Evolutionary conservation across 2,113 vertebrate species (phyloP).

Genomic region (Ctenomys sociabilis): DNA sequence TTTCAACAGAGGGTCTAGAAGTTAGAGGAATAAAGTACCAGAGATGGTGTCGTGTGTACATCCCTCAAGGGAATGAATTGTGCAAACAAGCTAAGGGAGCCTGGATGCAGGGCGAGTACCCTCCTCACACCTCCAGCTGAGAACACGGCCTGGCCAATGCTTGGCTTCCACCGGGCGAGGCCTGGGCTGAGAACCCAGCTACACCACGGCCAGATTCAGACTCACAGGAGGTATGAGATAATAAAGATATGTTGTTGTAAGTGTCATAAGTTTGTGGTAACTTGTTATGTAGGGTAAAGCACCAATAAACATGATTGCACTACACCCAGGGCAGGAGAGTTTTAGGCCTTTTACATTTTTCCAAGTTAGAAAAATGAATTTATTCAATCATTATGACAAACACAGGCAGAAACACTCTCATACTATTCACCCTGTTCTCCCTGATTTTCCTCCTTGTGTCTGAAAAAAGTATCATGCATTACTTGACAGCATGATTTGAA

Average conservation of each 20-base stretch:
- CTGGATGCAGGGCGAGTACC: background rate
- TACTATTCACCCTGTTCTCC: background rate
- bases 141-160: background rate
- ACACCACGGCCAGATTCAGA: background rate
- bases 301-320: background rate
- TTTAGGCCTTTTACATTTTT: background rate
- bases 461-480: background rate
- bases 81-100: background rate
- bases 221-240: background rate
- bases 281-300: background rate
- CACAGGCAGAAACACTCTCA: background rate
- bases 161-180: background rate
- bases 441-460: background rate
- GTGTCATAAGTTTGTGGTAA: background rate
- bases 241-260: background rate
- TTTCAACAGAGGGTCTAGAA: background rate
- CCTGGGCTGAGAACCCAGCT: background rate
- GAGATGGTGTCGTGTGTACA: background rate
- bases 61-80: background rate
- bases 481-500: background rate
- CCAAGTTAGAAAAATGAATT: background rate
- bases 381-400: constrained; percentile 11
- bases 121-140: background rate
- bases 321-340: background rate
- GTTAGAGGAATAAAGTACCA: background rate